Evolutionary conservation across 2,888 invertebrate species (phyloP).

Genomic region (Erpobdella octoculata): DNA sequence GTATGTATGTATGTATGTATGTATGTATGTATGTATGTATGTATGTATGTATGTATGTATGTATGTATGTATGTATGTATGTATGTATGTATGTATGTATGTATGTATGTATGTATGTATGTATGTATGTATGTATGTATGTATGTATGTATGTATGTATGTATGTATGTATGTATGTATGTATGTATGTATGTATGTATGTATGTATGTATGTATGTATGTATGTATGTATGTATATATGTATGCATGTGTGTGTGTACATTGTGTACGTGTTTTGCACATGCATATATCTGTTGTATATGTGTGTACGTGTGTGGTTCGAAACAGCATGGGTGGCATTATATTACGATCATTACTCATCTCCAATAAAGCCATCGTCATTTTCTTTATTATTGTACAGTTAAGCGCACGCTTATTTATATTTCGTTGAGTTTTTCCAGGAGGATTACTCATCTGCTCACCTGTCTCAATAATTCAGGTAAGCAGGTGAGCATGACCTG

Average conservation of each 20-base stretch:
- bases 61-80: neutral
- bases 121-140: conserved; percentile 23
- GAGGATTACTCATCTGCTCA: too few species aligned
- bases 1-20: neutral
- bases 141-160: conserved; percentile 14
- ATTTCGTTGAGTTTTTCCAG: too few species aligned
- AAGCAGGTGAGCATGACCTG: too few species aligned
- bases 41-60: conserved; percentile 1
- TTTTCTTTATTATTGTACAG: too few species aligned
- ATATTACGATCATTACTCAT: too few species aligned
- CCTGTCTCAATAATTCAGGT: too few species aligned
- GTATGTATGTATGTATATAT: conserved; percentile 13
- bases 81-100: neutral
- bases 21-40: neutral
- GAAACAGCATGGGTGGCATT: too few species aligned
- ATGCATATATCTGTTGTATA: neutral
- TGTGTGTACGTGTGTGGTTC: conserved; percentile 8
- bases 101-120: neutral
- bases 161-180: conserved; percentile 18
- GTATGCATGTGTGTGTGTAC: neutral
- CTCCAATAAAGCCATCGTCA: too few species aligned
- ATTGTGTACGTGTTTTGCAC: neutral
- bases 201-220: conserved; percentile 26
- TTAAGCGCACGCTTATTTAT: too few species aligned
- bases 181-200: conserved; percentile 27